Percentiles rank a stretch among this genome's conserved stretches.
Evolutionary conservation across 1,140 invertebrate genomes (phyloP).

Genomic region (Formica exsecta): DNA sequence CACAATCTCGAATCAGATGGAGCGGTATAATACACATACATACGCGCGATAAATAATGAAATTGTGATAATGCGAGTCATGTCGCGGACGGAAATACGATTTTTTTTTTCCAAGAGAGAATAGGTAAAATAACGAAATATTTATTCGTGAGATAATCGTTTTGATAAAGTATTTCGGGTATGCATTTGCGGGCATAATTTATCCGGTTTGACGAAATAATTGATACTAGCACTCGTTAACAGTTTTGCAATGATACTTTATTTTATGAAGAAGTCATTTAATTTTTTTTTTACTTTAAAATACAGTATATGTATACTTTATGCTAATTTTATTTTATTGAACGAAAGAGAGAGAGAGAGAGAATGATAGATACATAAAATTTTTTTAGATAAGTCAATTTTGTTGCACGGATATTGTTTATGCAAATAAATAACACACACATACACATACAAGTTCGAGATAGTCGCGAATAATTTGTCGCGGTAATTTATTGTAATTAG

Average conservation of each 20-base stretch:
- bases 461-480: constrained; percentile 28
- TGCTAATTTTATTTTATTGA: neutral
- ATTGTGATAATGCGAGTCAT: constrained; percentile 51
- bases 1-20: constrained; percentile 51
- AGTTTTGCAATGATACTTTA: neutral
- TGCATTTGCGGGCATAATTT: neutral
- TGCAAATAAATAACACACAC: neutral
- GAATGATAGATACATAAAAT: neutral
- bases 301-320: neutral
- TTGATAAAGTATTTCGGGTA: neutral
- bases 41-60: constrained; percentile 45
- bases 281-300: neutral
- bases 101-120: neutral
- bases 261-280: neutral
- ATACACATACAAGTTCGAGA: neutral
- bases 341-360: neutral
- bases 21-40: constrained; percentile 5
- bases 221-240: neutral
- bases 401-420: neutral
- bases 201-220: neutral
- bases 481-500: constrained; percentile 66
- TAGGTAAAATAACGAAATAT: constrained; percentile 3
- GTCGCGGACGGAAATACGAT: constrained; percentile 24
- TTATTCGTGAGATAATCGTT: constrained; percentile 20
- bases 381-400: constrained; percentile 17